Evolutionary conservation across 2,797 vertebrate genomes (phyloP).

Genomic region (Poecilia gillii): DNA sequence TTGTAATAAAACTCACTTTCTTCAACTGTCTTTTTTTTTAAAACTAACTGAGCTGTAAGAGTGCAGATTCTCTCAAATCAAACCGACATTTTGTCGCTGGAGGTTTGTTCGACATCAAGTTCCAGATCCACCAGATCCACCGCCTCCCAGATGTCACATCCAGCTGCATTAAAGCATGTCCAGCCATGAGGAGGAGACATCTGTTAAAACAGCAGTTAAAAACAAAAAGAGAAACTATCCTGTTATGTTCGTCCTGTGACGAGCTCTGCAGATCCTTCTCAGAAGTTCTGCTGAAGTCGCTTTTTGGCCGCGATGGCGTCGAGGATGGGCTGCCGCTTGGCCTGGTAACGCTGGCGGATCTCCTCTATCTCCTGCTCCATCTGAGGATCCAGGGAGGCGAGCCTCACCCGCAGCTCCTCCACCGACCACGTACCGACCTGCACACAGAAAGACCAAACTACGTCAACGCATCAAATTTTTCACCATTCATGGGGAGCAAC

Average conservation of each 20-base stretch:
- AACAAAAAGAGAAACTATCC: neutral
- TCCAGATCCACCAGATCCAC: neutral
- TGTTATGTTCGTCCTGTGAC: neutral
- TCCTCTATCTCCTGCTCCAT: constrained; percentile 98
- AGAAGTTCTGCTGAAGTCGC: constrained; percentile 91
- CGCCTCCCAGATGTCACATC: constrained; percentile 1
- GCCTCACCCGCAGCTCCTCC: constrained; percentile 87
- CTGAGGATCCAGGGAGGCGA: constrained; percentile 92
- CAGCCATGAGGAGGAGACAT: neutral
- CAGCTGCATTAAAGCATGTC: neutral
- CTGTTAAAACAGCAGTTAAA: constrained; percentile 5
- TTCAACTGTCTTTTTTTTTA: neutral
- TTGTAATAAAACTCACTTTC: neutral
- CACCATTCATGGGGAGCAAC: no score
- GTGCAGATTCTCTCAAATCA: neutral
- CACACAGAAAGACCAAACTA: neutral
- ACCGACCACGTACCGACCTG: constrained; percentile 91
- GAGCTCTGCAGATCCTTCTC: constrained; percentile 46
- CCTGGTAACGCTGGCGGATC: constrained; percentile 93
- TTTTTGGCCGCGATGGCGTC: constrained; percentile 97
- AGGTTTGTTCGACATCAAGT: constrained; percentile 19
- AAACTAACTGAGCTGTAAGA: neutral
- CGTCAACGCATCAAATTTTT: neutral
- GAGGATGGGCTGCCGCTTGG: constrained; percentile 94
- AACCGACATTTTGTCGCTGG: constrained; percentile 8